phyloP scores from a whole-genome alignment of 2,113 vertebrate genomes.

The Ploceus nigricollis region DNA sequence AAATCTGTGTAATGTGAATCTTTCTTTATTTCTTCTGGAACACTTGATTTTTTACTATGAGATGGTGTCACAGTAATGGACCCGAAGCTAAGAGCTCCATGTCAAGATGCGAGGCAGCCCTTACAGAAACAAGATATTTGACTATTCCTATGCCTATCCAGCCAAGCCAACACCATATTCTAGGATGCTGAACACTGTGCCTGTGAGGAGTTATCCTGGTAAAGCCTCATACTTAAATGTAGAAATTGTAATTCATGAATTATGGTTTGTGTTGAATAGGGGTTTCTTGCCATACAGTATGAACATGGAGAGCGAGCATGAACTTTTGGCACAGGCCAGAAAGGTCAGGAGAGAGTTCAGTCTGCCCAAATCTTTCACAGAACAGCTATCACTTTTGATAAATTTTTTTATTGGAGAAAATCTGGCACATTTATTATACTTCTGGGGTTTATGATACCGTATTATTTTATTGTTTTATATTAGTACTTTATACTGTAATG shows the following conservation, averaged over 20 bases:
- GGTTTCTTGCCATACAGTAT: background rate
- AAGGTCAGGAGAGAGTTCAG: background rate
- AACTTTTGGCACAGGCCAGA: background rate
- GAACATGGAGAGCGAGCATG: background rate
- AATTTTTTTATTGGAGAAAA: background rate
- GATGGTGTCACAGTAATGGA: background rate
- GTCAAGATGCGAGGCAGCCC: background rate
- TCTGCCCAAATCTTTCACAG: background rate
- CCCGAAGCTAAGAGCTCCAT: background rate
- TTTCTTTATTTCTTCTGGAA: background rate
- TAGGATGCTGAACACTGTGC: background rate
- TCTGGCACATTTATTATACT: background rate
- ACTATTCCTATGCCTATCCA: background rate
- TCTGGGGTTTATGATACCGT: background rate
- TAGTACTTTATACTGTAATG: background rate
- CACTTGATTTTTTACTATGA: background rate
- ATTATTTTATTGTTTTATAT: background rate
- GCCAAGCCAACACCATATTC: background rate
- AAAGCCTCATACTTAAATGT: background rate
- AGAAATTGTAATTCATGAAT: background rate
- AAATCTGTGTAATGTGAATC: background rate
- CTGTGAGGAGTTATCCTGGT: background rate
- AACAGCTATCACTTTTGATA: background rate
- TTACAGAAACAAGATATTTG: background rate
- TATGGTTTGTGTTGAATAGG: background rate